A percentile compares a stretch with the other conserved stretches of the same genome.
phyloP scores from a whole-genome alignment of 2,797 vertebrate species.

The Oceanodroma leucorhoa region DNA sequence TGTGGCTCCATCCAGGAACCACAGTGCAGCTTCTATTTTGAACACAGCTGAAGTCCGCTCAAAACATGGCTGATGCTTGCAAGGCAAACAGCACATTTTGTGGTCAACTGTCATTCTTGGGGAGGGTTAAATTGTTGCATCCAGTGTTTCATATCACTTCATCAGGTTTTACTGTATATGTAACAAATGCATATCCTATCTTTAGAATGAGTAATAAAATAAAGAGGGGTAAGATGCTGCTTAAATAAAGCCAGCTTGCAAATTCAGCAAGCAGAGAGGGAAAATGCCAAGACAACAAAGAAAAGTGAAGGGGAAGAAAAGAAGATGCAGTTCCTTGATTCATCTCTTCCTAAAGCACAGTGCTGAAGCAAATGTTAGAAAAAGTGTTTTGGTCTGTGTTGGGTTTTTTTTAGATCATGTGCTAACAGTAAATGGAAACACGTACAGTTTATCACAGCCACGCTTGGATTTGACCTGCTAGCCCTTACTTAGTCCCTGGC shows the following conservation, averaged over 20 bases:
- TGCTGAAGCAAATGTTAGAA: not conserved
- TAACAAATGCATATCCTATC: not conserved
- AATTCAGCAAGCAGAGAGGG: not conserved
- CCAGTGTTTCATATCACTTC: not conserved
- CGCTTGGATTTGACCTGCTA: not conserved
- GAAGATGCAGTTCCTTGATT: not conserved
- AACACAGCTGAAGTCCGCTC: not conserved
- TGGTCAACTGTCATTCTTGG: not conserved
- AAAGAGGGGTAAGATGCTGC: not conserved
- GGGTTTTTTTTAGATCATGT: not conserved
- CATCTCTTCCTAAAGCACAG: not conserved
- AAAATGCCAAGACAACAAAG: not conserved
- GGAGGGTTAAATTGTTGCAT: not conserved
- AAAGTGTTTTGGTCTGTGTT: not conserved
- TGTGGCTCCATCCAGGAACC: not conserved
- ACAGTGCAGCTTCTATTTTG: not conserved
- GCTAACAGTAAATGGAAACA: not conserved
- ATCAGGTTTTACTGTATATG: not conserved
- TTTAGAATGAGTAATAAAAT: not conserved
- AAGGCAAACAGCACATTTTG: not conserved
- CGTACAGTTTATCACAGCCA: not conserved
- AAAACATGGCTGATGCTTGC: accelerated
- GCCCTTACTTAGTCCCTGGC: not conserved
- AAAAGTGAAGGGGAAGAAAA: not conserved
- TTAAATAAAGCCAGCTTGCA: not conserved